Conservation (phyloP, 1,140 invertebrate species). For the Macrotrachela quadricornifera region DNA sequence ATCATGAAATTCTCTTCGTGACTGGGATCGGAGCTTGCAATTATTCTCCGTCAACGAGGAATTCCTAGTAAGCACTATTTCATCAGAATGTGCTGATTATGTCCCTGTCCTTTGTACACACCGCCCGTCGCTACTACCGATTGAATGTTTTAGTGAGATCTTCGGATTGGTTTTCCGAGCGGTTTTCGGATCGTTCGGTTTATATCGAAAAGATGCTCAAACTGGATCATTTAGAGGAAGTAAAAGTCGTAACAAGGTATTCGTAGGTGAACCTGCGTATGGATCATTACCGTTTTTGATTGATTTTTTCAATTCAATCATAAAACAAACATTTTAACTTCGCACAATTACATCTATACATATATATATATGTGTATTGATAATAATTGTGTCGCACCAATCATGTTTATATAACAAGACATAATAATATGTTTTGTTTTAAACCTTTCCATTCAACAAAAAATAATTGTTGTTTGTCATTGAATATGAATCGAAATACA, state of each 20-base stretch:
- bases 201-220: conserved; percentile 39
- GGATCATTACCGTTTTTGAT: no score
- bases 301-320: no score
- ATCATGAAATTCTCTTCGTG: conserved; percentile 55
- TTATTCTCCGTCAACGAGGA: conserved; percentile 61
- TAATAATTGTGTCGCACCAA: no score
- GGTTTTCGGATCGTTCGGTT: conserved; percentile 31
- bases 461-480: no score
- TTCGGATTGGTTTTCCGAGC: conserved; percentile 41
- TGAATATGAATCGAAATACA: no score
- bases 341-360: no score
- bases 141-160: conserved; percentile 55
- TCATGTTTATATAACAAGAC: no score
- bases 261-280: conserved; percentile 65
- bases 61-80: conserved; percentile 65
- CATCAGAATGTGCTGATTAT: conserved; percentile 61
- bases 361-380: no score
- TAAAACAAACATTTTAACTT: no score
- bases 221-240: conserved; percentile 55
- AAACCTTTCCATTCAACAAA: no score
- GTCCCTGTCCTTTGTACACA: conserved; percentile 70
- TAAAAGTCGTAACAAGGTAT: conserved; percentile 70
- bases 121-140: conserved; percentile 71
- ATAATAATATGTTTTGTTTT: no score
- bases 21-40: conserved; percentile 59